phyloP scores from a whole-genome alignment of 2,888 invertebrate genomes.

The Acholoe squamosa region DNA sequence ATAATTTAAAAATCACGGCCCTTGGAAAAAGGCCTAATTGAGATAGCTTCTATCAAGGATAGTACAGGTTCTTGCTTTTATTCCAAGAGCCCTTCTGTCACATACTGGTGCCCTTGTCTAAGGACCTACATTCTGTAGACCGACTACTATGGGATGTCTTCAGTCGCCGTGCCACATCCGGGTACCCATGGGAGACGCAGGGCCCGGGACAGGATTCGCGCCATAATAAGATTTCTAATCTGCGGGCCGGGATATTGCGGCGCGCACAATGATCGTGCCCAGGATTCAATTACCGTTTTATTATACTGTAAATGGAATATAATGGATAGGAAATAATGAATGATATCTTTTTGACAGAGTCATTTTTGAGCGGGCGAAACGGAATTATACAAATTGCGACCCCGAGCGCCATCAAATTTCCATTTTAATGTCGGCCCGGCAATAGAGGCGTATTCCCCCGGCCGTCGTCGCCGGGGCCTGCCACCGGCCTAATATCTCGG shows the following conservation, averaged over 20 bases:
- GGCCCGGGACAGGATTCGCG: background rate
- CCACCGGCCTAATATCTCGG: conserved; percentile 50
- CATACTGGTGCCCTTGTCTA: too few species aligned
- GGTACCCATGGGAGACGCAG: background rate
- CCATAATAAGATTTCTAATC: conserved; percentile 57
- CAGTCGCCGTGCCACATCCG: conserved; percentile 28
- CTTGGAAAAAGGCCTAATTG: too few species aligned
- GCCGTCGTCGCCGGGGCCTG: conserved; percentile 50
- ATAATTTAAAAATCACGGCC: too few species aligned
- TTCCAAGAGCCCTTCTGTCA: too few species aligned
- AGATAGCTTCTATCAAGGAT: too few species aligned
- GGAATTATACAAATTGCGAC: conserved; percentile 62
- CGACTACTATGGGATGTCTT: too few species aligned
- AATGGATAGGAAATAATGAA: conserved; percentile 61
- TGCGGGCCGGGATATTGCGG: conserved; percentile 25
- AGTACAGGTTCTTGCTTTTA: too few species aligned
- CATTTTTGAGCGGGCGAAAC: conserved; percentile 62
- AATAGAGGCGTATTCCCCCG: conserved; percentile 48
- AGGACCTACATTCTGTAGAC: too few species aligned
- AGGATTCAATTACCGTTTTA: conserved; percentile 58
- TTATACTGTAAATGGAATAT: conserved; percentile 62
- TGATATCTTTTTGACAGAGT: conserved; percentile 63
- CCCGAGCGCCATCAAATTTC: conserved; percentile 59
- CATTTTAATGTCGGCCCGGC: conserved; percentile 55
- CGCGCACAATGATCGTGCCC: conserved; percentile 38